Conservation (phyloP, 1,140 invertebrate genomes). For the Macrotrachela quadricornifera region DNA sequence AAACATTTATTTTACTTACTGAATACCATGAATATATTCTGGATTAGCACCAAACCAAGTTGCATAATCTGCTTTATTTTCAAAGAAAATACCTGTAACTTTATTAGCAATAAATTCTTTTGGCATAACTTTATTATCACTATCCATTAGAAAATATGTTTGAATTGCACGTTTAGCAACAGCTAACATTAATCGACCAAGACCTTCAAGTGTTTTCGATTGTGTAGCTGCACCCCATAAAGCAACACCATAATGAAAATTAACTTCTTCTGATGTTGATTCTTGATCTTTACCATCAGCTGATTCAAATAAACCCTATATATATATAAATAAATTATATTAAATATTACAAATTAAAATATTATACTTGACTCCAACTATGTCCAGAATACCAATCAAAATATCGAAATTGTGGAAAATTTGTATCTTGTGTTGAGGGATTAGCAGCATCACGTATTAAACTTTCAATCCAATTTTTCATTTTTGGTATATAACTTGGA, state of each 20-base stretch:
- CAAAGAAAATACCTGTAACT: slow-evolving; percentile 1
- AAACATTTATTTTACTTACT: too few relatives aligned
- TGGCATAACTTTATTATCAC: not conserved
- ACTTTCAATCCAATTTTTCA: not conserved
- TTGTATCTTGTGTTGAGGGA: too few relatives aligned
- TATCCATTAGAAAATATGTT: not conserved
- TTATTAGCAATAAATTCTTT: not conserved
- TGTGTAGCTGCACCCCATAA: not conserved
- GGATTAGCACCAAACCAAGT: slow-evolving; percentile 4
- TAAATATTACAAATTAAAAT: not conserved
- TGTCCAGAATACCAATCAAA: too few relatives aligned
- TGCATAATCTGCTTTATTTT: slow-evolving; percentile 5
- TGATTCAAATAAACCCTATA: slow-evolving; percentile 2
- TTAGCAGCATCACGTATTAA: too few relatives aligned
- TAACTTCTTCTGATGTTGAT: slow-evolving; percentile 1
- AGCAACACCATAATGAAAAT: not conserved
- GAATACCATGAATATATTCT: slow-evolving; percentile 6
- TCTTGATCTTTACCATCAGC: slow-evolving; percentile 5
- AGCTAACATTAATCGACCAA: not conserved
- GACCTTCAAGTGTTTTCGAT: not conserved
- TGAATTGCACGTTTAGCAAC: not conserved
- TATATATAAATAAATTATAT: not conserved
- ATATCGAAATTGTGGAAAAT: too few relatives aligned
- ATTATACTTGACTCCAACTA: too few relatives aligned
- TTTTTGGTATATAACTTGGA: not conserved